These are phyloP conservation scores for Chrysogorgia sp. DNA, from an alignment of 92 coral and sea anemone genomes.

Conservation along the genomic window DNA sequence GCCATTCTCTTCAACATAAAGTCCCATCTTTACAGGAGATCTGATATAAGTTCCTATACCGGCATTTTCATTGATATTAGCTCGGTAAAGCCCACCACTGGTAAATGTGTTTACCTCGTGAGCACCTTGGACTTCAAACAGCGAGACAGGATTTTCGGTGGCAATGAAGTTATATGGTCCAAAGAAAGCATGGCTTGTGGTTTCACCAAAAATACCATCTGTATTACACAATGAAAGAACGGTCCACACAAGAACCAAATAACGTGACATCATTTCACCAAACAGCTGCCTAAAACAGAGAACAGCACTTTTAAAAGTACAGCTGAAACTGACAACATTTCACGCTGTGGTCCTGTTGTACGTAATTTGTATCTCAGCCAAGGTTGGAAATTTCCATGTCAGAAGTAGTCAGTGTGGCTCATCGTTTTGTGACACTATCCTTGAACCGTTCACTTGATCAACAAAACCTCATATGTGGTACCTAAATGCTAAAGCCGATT, in stretches of 20 bases:
- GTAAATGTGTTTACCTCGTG: slow-evolving; percentile 70
- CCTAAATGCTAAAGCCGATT: background rate
- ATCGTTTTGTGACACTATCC: background rate
- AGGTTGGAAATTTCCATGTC: background rate
- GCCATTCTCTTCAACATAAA: slow-evolving; percentile 68
- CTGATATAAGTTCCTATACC: slow-evolving; percentile 61
- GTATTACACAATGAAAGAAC: background rate
- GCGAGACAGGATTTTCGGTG: slow-evolving; percentile 18
- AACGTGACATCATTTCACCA: slow-evolving; percentile 6
- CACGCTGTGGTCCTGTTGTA: slow-evolving; percentile 7
- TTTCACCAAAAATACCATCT: slow-evolving; percentile 5
- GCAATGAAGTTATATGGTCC: slow-evolving; percentile 20
- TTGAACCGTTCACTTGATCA: background rate
- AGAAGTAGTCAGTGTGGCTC: background rate
- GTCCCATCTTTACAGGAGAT: slow-evolving; percentile 94
- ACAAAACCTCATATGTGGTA: background rate
- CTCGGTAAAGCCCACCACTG: slow-evolving; percentile 87
- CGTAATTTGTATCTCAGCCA: background rate
- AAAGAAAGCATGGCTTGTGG: slow-evolving; percentile 15
- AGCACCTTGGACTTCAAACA: slow-evolving; percentile 37
- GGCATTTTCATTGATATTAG: slow-evolving; percentile 72
- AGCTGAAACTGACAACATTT: slow-evolving; percentile 17
- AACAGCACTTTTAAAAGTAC: slow-evolving; percentile 2
- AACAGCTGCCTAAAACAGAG: slow-evolving; percentile 23
- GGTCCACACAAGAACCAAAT: slow-evolving; percentile 1